phyloP scores from a whole-genome alignment of 2,888 invertebrate species.

The Lepidochitona cinerea region DNA sequence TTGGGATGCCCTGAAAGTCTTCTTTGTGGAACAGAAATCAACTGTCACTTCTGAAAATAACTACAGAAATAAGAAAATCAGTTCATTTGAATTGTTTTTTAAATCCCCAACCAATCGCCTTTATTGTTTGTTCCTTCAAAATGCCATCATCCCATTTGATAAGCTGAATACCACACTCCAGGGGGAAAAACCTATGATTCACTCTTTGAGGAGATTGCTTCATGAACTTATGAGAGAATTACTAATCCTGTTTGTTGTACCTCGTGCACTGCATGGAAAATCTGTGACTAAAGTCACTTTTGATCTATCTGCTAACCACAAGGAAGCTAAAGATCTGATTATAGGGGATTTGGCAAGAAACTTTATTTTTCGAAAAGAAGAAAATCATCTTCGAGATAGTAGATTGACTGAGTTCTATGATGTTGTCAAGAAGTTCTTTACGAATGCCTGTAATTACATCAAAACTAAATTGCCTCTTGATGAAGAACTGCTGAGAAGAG shows the following conservation, averaged over 20 bases:
- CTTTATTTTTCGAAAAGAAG: constrained; percentile 17
- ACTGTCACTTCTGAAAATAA: not conserved
- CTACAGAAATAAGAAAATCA: not conserved
- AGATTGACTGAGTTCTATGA: constrained; percentile 23
- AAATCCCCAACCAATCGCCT: constrained; percentile 27
- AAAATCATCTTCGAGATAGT: constrained; percentile 23
- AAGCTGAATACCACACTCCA: constrained; percentile 20
- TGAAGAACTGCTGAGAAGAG: constrained; percentile 26
- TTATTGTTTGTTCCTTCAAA: constrained; percentile 26
- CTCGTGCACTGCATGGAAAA: constrained; percentile 11
- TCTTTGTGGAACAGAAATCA: constrained; percentile 16
- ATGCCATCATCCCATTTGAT: constrained; percentile 26
- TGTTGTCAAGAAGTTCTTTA: constrained; percentile 20
- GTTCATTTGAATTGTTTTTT: constrained; percentile 10
- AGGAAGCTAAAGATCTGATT: not conserved
- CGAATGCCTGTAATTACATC: constrained; percentile 24
- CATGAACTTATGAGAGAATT: no score
- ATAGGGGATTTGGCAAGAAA: constrained; percentile 16
- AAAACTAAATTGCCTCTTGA: constrained; percentile 25
- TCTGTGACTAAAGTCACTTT: constrained; percentile 9
- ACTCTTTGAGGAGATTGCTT: no score
- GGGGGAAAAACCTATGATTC: constrained; percentile 27
- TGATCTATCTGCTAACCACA: not conserved
- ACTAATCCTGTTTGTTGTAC: constrained; percentile 20
- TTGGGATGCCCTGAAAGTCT: constrained; percentile 26